Evolutionary conservation across 2,888 invertebrate genomes (phyloP), one percentile per base, ranked within the genome.

Genomic region (Zygothrica quintamaculata): DNA sequence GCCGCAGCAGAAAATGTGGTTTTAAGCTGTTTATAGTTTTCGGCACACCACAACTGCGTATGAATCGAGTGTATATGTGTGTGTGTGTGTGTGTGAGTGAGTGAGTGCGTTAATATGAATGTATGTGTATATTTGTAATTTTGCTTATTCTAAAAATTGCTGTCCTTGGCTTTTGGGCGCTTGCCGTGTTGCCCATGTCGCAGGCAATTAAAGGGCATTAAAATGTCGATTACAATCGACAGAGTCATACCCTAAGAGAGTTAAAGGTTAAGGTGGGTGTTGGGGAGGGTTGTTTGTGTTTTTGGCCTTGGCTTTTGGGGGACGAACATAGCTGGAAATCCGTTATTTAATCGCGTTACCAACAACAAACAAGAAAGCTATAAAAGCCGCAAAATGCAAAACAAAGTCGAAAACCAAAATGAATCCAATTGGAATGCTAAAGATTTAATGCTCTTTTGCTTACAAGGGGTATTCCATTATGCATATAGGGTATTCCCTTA

Each of bases 1-100:
- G 62, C 75, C 3, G 18, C 5, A 5, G 3, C 5, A 2, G 18
- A 22, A 22, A 75, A 78, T 82, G 58, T 64, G 36, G 36, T 50
- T 68, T 78, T 65, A 78, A 78, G 79, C 79, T 72, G 69, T 76
- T 82, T 82, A 78, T 75, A 60, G 69, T 72, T 47, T 66, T 66
- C 55, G 46, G 44, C 68, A 7, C n/a, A 29, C 25, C 46, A 16
- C 34, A n/a, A n/a, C n/a, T n/a, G n/a, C n/a, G n/a, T n/a, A n/a
- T n/a, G n/a, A n/a, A n/a, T n/a, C n/a, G n/a, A n/a, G n/a, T n/a
- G n/a, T n/a, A 25, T 33, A 8, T 40, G 16, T 36, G 8, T 18
- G 39, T 18, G 40, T 43, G 46, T 37, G 56, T 11, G 11, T 37
- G 31, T 50, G 36, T 22, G 8, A 11, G n/a, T n/a, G n/a, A n/a